These are phyloP conservation scores for Atta texana DNA, from an alignment of 1,140 invertebrate species.

Conservation along the genomic window DNA sequence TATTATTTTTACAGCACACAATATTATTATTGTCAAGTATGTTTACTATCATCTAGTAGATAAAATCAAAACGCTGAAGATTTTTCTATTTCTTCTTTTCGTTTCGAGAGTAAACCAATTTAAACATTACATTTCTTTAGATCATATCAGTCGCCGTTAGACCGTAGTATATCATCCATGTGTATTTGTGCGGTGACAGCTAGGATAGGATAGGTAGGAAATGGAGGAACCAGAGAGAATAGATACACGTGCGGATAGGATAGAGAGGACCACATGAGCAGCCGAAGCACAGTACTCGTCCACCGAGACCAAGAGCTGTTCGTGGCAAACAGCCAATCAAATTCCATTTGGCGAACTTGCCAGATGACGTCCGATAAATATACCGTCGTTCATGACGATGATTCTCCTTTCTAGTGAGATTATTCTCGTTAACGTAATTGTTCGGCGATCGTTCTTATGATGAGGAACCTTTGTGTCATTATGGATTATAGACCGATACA, in stretches of 20 bases:
- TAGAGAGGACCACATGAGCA: conserved; percentile 51
- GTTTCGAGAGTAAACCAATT: conserved; percentile 25
- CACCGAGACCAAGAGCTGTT: conserved; percentile 66
- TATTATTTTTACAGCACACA: not conserved
- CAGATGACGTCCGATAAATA: conserved; percentile 73
- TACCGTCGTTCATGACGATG: conserved; percentile 56
- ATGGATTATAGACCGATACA: conserved; percentile 39
- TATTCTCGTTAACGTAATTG: conserved; percentile 65
- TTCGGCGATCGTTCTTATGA: conserved; percentile 59
- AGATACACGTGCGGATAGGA: conserved; percentile 52
- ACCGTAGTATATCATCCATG: conserved; percentile 50
- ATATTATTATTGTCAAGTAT: not conserved
- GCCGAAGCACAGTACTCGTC: conserved; percentile 35
- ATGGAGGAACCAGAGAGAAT: conserved; percentile 72
- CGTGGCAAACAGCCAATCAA: conserved; percentile 81
- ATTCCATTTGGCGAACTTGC: conserved; percentile 73
- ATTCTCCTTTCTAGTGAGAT: conserved; percentile 60
- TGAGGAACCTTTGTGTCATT: conserved; percentile 35
- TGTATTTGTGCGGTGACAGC: conserved; percentile 45
- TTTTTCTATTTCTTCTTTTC: not conserved
- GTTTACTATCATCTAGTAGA: not conserved
- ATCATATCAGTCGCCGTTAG: conserved; percentile 38
- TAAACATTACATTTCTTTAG: conserved; percentile 54
- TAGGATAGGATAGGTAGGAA: conserved; percentile 64
- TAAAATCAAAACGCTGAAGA: not conserved